These are phyloP conservation scores for Drosophila paracracens DNA, from an alignment of 2,888 invertebrate species.

Conservation along the genomic window DNA sequence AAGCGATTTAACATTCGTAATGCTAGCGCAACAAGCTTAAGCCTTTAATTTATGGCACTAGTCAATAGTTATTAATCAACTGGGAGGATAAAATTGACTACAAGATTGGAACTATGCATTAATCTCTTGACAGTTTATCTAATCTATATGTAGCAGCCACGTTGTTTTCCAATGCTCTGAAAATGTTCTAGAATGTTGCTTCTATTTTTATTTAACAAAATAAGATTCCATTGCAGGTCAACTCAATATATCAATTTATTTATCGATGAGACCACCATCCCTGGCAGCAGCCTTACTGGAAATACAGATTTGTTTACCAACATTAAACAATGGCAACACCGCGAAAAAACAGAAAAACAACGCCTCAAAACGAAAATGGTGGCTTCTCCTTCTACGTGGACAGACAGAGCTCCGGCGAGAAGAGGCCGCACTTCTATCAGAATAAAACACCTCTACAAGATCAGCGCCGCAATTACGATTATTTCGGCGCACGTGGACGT, in stretches of 20 bases:
- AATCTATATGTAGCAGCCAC: neutral
- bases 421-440: constrained; percentile 39
- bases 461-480: constrained; percentile 36
- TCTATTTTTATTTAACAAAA: neutral
- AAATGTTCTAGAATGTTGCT: neutral
- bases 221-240: neutral
- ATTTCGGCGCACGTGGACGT: constrained; percentile 35
- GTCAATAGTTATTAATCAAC: neutral
- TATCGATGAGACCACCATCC: constrained; percentile 18
- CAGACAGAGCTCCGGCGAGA: constrained; percentile 24
- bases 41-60: neutral
- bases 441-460: constrained; percentile 37
- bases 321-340: constrained; percentile 71
- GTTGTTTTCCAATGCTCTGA: neutral
- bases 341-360: constrained; percentile 45
- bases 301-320: constrained; percentile 43
- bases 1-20: neutral
- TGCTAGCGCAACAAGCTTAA: neutral
- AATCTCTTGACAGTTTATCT: neutral
- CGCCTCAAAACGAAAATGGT: constrained; percentile 31
- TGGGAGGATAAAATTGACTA: neutral
- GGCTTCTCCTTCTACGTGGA: constrained; percentile 46
- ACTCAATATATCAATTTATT: constrained; percentile 12
- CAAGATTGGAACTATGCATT: neutral
- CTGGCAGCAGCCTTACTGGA: constrained; percentile 2